Conservation (phyloP, 2,113 vertebrate species). For the Dolichallabes microphthalmus region DNA sequence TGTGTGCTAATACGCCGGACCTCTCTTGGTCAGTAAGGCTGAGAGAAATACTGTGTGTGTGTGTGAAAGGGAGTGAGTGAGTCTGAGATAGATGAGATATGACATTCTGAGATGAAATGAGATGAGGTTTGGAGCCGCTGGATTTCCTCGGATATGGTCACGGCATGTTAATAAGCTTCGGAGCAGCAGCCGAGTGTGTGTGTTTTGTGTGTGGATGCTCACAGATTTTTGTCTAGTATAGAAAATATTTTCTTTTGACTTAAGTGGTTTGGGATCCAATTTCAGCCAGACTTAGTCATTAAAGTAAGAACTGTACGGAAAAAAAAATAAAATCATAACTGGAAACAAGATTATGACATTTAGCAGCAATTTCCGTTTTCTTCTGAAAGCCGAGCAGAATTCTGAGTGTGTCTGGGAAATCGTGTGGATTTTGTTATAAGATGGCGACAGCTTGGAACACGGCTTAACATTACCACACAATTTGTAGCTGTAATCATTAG, state of each 20-base stretch:
- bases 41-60: background rate
- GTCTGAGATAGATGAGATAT: background rate
- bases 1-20: background rate
- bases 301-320: background rate
- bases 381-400: background rate
- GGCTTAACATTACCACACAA: background rate
- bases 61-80: background rate
- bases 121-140: background rate
- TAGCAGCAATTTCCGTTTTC: background rate
- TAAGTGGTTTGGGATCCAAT: background rate
- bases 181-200: background rate
- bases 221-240: background rate
- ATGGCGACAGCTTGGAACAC: background rate
- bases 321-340: background rate
- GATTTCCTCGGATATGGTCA: background rate
- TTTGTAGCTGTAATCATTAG: background rate
- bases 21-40: background rate
- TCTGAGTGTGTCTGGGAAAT: background rate
- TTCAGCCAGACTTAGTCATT: background rate
- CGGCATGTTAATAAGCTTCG: background rate
- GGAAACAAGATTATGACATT: background rate
- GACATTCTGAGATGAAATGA: background rate
- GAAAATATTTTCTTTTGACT: background rate
- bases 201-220: background rate
- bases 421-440: background rate